phyloP scores from a whole-genome alignment of 2,113 vertebrate species.

The Nibea coibor region DNA sequence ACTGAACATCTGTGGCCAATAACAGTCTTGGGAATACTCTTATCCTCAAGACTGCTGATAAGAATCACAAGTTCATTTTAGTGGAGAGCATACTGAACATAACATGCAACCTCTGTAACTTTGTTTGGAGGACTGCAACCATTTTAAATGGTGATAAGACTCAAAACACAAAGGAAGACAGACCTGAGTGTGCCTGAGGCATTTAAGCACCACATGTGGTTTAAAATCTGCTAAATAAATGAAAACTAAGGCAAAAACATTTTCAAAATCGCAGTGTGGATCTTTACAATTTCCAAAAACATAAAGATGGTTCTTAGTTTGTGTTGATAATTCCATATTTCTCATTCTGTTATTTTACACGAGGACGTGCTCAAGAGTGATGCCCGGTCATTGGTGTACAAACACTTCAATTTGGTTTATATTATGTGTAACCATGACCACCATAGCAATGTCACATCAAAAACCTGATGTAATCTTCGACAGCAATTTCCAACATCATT shows the following conservation, averaged over 20 bases:
- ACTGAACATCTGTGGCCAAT: neutral
- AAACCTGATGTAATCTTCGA: neutral
- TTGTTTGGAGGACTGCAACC: neutral
- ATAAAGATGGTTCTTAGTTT: neutral
- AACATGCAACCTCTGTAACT: conserved; percentile 9
- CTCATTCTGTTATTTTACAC: neutral
- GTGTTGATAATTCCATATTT: neutral
- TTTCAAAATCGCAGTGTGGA: too few relatives aligned
- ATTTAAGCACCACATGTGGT: neutral
- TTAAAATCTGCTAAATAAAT: neutral
- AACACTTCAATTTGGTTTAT: neutral
- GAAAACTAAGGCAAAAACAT: neutral
- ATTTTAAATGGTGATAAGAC: conserved; percentile 8
- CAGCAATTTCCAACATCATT: neutral
- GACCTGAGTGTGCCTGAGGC: neutral
- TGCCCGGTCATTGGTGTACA: neutral
- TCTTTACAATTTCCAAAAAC: neutral
- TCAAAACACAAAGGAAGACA: conserved; percentile 13
- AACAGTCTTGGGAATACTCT: conserved; percentile 5
- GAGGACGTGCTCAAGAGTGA: neutral
- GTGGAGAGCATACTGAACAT: conserved; percentile 13
- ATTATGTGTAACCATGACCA: neutral
- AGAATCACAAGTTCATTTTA: conserved; percentile 17
- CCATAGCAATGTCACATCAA: neutral
- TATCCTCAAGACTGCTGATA: conserved; percentile 4